Evolutionary conservation across 2,113 vertebrate species (phyloP), one percentile per base, ranked within the genome.

Genomic region (Psophia crepitans): DNA sequence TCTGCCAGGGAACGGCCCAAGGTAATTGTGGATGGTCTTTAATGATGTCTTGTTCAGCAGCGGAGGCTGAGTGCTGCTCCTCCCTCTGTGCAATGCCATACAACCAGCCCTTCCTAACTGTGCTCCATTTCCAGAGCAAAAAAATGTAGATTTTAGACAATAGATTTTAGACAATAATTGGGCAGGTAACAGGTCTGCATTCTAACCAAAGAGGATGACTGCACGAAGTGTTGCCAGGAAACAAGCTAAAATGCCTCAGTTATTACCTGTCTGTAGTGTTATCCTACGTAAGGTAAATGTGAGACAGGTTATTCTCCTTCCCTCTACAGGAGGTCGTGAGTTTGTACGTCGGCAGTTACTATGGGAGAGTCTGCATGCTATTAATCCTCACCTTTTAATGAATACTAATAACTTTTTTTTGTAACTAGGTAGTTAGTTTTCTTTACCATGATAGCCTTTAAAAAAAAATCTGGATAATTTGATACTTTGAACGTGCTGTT

Each of bases 111-210:
- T n/a, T 43, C 37, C 23, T 5, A 9, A 12, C 27, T 11, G 12
- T 30, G 32, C 35, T 43, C 10, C 26, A 3, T 7, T 15, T 53
- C 49, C 20, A 11, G 11, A 44, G 53, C 5, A 39, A n/a, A 39
- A 48, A 33, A 8, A 14, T 11, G 4, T 15, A n/a, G n/a, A n/a
- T n/a, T n/a, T n/a, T n/a, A n/a, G n/a, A 10, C 2, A 1, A 5
- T 30, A 8, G 19, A 14, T 73, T 89, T 85, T 39, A 57, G 35
- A 19, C 32, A 53, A 4, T 73, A 23, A 53, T 4, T 66, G n/a
- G 14, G n/a, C 27, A 76, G 43, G 44, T 68, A n/a, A 57, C n/a
- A 56, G n/a, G 21, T 66, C 61, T 89, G 26, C 28, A 5, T 63
- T 76, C 64, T 63, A 61, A 82, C 35, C 30, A 35, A 5, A 73